phyloP scores from a whole-genome alignment of 2,113 vertebrate genomes.

The Blennius ocellaris region DNA sequence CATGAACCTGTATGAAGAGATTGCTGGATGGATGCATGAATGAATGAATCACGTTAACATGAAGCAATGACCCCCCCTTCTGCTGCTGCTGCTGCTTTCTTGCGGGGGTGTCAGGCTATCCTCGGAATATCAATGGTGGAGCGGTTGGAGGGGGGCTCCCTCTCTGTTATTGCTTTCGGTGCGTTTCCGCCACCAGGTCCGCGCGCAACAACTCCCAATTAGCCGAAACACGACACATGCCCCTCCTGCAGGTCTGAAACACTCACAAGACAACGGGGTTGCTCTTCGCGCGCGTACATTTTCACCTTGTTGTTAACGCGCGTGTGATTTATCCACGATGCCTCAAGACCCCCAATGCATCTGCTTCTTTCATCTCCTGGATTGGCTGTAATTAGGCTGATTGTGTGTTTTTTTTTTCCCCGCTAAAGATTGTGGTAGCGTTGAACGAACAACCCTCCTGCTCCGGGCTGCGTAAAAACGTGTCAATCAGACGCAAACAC shows the following conservation, averaged over 20 bases:
- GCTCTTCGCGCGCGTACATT: not conserved
- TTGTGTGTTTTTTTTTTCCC: too few relatives aligned
- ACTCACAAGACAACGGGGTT: not conserved
- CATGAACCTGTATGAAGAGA: too few relatives aligned
- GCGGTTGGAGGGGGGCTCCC: constrained; percentile 4
- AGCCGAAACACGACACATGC: constrained; percentile 11
- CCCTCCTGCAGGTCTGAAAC: not conserved
- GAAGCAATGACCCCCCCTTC: constrained; percentile 15
- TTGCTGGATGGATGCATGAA: not conserved
- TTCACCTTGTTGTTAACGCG: too few relatives aligned
- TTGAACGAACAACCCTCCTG: too few relatives aligned
- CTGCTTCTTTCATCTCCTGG: too few relatives aligned
- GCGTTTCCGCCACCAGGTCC: not conserved
- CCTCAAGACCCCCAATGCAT: too few relatives aligned
- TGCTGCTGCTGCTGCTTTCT: constrained; percentile 22
- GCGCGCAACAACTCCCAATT: constrained; percentile 12
- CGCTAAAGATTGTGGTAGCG: too few relatives aligned
- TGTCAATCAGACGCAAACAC: too few relatives aligned
- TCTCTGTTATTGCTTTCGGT: constrained; percentile 14
- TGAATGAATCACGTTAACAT: constrained; percentile 56
- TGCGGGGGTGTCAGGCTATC: constrained; percentile 21
- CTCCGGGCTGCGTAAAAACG: too few relatives aligned
- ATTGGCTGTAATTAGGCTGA: too few relatives aligned
- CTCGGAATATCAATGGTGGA: constrained; percentile 40
- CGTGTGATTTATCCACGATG: too few relatives aligned